These are phyloP conservation scores for Heterodera filipjevi DNA, from an alignment of 2,888 invertebrate species.

Conservation along the genomic window DNA sequence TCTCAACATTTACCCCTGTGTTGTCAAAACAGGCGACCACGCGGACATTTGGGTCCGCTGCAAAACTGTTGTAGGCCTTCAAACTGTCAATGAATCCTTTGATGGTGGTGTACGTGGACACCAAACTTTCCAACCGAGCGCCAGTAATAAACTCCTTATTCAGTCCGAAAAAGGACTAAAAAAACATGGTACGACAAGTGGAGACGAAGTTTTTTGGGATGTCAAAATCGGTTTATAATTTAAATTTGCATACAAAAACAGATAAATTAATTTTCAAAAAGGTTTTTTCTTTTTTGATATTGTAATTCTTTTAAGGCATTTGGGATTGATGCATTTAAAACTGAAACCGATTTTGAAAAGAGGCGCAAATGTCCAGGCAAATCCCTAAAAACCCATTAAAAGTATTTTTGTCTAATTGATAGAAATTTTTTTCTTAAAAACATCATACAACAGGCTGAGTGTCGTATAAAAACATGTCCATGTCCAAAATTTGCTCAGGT, in stretches of 20 bases:
- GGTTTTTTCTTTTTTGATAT: no score
- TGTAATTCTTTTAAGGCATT: no score
- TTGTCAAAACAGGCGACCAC: slow-evolving; percentile 69
- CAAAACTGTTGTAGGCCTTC: slow-evolving; percentile 47
- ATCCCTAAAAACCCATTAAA: no score
- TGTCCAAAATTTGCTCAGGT: slow-evolving; percentile 67
- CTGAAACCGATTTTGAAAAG: no score
- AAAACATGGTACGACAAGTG: no score
- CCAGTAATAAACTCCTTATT: slow-evolving; percentile 69
- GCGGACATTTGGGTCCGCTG: slow-evolving; percentile 66
- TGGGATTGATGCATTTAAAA: no score
- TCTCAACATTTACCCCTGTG: slow-evolving; percentile 67
- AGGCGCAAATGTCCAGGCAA: no score
- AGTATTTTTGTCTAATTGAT: neutral
- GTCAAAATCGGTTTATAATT: no score
- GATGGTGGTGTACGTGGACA: slow-evolving; percentile 68
- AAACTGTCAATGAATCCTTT: slow-evolving; percentile 67
- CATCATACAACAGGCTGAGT: slow-evolving; percentile 65
- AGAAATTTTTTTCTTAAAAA: no score
- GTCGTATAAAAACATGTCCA: slow-evolving; percentile 69
- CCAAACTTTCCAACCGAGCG: slow-evolving; percentile 69
- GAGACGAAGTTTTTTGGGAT: no score
- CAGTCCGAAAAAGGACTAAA: slow-evolving; percentile 66
- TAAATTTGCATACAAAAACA: no score
- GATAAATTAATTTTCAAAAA: no score